Conservation (phyloP, 2,888 invertebrate genomes). For the Cartodere bifasciata region DNA sequence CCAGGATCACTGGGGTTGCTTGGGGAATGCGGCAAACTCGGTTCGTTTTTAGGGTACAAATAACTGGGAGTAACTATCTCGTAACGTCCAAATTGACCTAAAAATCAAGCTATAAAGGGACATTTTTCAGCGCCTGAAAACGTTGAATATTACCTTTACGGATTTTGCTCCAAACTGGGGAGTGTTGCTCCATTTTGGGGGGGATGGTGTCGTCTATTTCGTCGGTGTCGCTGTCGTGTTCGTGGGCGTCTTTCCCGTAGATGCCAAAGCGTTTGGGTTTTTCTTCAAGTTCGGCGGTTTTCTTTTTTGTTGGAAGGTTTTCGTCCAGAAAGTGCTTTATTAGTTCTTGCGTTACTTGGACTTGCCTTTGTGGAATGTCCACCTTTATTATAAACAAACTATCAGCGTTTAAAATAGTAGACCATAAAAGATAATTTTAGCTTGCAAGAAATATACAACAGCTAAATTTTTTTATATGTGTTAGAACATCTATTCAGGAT, state of each 20-base stretch:
- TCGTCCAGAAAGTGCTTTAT: no score
- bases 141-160: slow-evolving; percentile 33
- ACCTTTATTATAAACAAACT: no score
- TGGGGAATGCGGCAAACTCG: slow-evolving; percentile 38
- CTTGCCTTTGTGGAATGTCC: no score
- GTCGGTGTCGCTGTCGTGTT: slow-evolving; percentile 20
- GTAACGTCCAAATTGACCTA: slow-evolving; percentile 35
- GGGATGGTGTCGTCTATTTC: slow-evolving; percentile 23
- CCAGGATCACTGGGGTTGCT: slow-evolving; percentile 63
- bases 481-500: no score
- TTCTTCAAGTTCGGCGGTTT: no score
- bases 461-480: no score
- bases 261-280: slow-evolving; percentile 26
- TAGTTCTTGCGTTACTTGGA: no score
- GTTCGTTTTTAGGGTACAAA: slow-evolving; percentile 32
- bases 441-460: no score
- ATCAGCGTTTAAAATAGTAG: no score
- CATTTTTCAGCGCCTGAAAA: background rate
- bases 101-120: slow-evolving; percentile 23
- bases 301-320: no score
- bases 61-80: slow-evolving; percentile 36
- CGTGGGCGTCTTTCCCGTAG: slow-evolving; percentile 27
- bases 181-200: slow-evolving; percentile 27
- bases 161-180: slow-evolving; percentile 34
- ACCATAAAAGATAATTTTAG: no score